Conservation (phyloP, 2,888 invertebrate species). For the Drosophila siamana region DNA sequence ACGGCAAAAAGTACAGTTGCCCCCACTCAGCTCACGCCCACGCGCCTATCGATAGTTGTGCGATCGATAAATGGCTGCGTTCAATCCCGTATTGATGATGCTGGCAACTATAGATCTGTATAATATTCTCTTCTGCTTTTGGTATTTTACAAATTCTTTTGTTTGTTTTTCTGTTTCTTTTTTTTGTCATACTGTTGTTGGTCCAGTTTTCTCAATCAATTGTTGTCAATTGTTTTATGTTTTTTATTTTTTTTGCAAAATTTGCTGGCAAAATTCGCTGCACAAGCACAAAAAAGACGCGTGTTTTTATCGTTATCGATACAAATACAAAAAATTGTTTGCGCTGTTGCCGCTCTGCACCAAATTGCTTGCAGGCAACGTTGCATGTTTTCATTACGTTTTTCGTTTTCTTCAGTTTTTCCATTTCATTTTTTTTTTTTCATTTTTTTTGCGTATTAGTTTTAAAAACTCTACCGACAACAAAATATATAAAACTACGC, state of each 20-base stretch:
- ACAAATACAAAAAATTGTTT: constrained; percentile 16
- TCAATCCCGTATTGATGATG: constrained; percentile 11
- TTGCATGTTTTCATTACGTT: constrained; percentile 16
- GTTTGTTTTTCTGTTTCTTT: neutral
- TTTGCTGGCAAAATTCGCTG: constrained; percentile 24
- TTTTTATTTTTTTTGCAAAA: constrained; percentile 7
- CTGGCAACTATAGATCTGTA: constrained; percentile 28
- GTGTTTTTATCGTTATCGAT: constrained; percentile 16
- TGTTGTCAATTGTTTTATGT: neutral
- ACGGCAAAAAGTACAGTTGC: constrained; percentile 44
- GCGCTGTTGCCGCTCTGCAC: constrained; percentile 26
- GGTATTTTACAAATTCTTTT: constrained; percentile 22
- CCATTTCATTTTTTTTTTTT: neutral
- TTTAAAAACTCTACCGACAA: constrained; percentile 27
- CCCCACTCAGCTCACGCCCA: constrained; percentile 13
- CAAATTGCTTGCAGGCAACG: constrained; percentile 28
- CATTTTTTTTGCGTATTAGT: constrained; percentile 12
- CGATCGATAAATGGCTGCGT: constrained; percentile 4
- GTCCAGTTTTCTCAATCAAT: constrained; percentile 37
- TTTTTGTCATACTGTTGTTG: constrained; percentile 44
- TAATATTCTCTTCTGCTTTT: constrained; percentile 1
- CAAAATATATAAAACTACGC: constrained; percentile 16
- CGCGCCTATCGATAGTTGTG: constrained; percentile 1
- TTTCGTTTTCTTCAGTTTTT: neutral
- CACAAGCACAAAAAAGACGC: constrained; percentile 21